phyloP scores from a whole-genome alignment of 2,797 vertebrate genomes.

The Remorina albescens region DNA sequence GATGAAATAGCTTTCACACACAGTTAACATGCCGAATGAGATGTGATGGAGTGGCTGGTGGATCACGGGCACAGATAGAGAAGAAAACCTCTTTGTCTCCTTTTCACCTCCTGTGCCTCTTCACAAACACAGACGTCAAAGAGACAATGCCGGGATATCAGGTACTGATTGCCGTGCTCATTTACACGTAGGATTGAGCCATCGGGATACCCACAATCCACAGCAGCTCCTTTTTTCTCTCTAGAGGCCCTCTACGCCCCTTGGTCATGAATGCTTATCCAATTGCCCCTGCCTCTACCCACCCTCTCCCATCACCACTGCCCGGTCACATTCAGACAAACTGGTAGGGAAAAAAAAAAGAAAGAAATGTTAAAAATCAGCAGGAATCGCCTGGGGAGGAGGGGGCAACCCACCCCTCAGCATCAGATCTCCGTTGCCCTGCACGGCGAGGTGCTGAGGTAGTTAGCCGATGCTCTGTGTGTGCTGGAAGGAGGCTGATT shows the following conservation, averaged over 20 bases:
- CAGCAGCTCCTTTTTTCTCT: slow-evolving; percentile 19
- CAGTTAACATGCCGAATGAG: slow-evolving; percentile 47
- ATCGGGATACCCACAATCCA: slow-evolving; percentile 66
- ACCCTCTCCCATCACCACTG: too few species aligned
- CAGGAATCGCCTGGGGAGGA: too few species aligned
- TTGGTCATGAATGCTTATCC: slow-evolving; percentile 44
- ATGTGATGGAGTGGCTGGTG: slow-evolving; percentile 44
- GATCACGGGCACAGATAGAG: slow-evolving; percentile 20
- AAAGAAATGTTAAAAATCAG: neutral
- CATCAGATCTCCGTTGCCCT: slow-evolving; percentile 1
- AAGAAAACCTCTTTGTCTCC: neutral
- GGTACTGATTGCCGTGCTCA: slow-evolving; percentile 42
- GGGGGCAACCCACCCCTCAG: slow-evolving; percentile 43
- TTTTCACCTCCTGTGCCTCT: slow-evolving; percentile 7
- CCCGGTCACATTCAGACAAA: slow-evolving; percentile 33
- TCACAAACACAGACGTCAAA: slow-evolving; percentile 48
- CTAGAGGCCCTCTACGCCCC: slow-evolving; percentile 13
- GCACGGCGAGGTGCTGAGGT: slow-evolving; percentile 28
- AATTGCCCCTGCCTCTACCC: slow-evolving; percentile 27
- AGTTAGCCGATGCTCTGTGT: slow-evolving; percentile 42
- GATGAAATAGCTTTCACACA: slow-evolving; percentile 30
- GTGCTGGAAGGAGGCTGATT: slow-evolving; percentile 56
- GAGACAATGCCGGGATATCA: slow-evolving; percentile 39
- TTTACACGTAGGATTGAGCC: slow-evolving; percentile 66
- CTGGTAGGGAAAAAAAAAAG: neutral